Evolutionary conservation across 2,113 vertebrate genomes (phyloP), one percentile per base, ranked within the genome.

Genomic region (Kryptolebias marmoratus): DNA sequence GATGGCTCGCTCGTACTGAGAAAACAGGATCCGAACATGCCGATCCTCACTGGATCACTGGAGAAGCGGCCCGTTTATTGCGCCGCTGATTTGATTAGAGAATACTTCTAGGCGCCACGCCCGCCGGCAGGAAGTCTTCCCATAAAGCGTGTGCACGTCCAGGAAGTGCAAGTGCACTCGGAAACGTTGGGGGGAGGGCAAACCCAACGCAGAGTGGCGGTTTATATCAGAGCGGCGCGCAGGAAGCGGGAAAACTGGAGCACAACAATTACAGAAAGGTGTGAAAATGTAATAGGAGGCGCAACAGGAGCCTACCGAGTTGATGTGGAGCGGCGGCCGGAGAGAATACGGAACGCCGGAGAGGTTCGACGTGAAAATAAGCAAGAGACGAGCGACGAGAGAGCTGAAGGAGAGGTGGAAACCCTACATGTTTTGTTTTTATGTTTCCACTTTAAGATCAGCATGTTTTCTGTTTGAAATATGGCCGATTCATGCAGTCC

Each of bases 61-160:
- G 44, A 70, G 56, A 16, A 53, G 68, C 65, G 79, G 79, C 71
- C 81, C 77, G 62, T 81, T 87, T 82, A 69, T 76, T 22, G 22
- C 22, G n/a, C 69, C 16, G 66, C 68, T 84, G 81, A 87, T 85
- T 87, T 71, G 68, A 88, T 88, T 81, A 84, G 59, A 82, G 81
- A 81, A 64, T 70, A 67, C 57, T 74, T 84, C 61, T 54, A 12
- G 80, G 81, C 74, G 67, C n/a, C 27, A 18, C 10, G 75, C 68
- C 82, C 10, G 75, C 68, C 82, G 83, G 63, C 70, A 78, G 81
- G 62, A 73, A 78, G 56, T 84, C 58, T 9, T 60, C 72, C 53
- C 57, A 64, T 42, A 31, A 74, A 75, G 72, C n/a, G 47, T 12
- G 65, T 67, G 56, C 61, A 74, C 67, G 56, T 72, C 57, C 65